phyloP scores from a whole-genome alignment of 2,797 vertebrate genomes.

The Malacoraja senta region DNA sequence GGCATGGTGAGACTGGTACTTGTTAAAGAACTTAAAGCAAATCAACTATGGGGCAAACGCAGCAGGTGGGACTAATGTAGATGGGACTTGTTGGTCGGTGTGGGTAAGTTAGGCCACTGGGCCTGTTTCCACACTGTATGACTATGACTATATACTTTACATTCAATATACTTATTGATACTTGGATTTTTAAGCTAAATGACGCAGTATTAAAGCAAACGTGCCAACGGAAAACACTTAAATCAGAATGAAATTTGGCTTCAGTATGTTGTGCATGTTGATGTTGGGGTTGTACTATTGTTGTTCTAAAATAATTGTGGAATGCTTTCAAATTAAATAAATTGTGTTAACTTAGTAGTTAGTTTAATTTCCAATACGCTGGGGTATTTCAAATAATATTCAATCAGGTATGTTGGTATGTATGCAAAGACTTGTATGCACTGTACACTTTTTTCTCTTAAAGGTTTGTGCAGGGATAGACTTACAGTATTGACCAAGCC shows the following conservation, averaged over 20 bases:
- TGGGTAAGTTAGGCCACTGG: no score
- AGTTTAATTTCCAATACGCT: not conserved
- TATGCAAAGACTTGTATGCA: not conserved
- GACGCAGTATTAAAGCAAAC: not conserved
- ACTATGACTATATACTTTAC: not conserved
- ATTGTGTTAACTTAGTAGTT: not conserved
- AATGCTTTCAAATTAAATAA: not conserved
- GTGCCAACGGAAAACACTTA: not conserved
- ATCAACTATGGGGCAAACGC: not conserved
- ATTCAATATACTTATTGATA: not conserved
- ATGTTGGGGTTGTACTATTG: not conserved
- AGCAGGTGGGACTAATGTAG: no score
- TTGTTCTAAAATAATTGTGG: not conserved
- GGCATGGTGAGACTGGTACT: not conserved
- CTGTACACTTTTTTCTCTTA: not conserved
- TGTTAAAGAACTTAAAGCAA: not conserved
- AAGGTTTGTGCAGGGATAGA: not conserved
- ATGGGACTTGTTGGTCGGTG: no score
- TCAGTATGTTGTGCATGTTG: not conserved
- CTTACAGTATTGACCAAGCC: not conserved
- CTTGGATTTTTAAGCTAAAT: not conserved
- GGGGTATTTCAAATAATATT: not conserved
- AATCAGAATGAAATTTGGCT: not conserved
- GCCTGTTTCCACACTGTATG: no score
- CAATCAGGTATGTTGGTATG: not conserved